Evolutionary conservation across 1,140 invertebrate genomes (phyloP), one percentile per base, ranked within the genome.

Genomic region (Pachypeltis micranthus): DNA sequence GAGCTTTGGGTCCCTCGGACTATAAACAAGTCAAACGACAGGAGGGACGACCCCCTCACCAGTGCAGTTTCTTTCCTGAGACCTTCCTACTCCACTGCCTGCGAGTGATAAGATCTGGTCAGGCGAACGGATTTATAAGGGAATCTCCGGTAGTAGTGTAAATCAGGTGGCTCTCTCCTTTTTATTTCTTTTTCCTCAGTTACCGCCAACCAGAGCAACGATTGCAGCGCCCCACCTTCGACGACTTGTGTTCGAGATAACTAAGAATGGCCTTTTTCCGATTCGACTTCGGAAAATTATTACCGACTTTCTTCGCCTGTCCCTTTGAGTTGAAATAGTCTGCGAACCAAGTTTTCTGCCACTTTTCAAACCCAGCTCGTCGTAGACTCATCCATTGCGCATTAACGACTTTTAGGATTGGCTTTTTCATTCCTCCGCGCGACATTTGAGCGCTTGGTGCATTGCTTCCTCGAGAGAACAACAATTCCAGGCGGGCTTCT

Each of bases 111-210:
- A 51, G 47, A 51, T 51, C 47, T 51, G 47, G 47, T 51, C 47
- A 51, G 47, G 47, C 47, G 47, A 51, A 51, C 47, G 47, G 47
- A 51, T 51, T 51, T 51, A 51, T 51, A 51, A 51, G 47, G 47
- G 47, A 51, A 51, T 51, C 12, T 21, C 47, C 47, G 7, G 47
- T n/a, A 51, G 47, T 51, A 51, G 47, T 51, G 47, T 51, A 51
- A 51, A 51, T 51, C 47, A 51, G 47, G 47, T 51, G 47, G 47
- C 47, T 51, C 47, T 51, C 47, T 51, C 23, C 23, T 51, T 21
- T 51, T 51, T 51, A 10, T 51, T 21, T 4, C 10, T 21, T 21
- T 21, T 16, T 21, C 47, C n/a, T n/a, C n/a, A n/a, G n/a, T n/a
- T n/a, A n/a, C n/a, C n/a, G n/a, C n/a, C n/a, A n/a, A n/a, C n/a